Conservation (phyloP, 1,140 invertebrate species). For the Carcinoscorpius rotundicauda region DNA sequence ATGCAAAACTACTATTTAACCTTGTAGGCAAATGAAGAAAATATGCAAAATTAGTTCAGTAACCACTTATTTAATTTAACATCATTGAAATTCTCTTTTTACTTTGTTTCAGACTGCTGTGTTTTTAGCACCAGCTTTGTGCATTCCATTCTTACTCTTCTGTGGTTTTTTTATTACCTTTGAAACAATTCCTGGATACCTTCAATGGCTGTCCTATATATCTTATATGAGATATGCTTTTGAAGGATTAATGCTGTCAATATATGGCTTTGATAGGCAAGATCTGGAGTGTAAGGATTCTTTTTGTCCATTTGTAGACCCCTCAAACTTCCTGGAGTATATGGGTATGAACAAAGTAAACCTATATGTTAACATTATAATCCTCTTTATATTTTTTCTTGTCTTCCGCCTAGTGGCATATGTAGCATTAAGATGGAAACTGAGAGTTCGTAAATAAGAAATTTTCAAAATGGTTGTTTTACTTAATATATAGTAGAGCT, state of each 20-base stretch:
- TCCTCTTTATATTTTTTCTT: constrained; percentile 66
- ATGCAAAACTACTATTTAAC: too few species aligned
- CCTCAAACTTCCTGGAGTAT: constrained; percentile 68
- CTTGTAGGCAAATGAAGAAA: too few species aligned
- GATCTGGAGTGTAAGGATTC: constrained; percentile 59
- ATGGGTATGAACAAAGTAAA: constrained; percentile 64
- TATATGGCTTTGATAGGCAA: constrained; percentile 74
- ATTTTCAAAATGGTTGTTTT: too few species aligned
- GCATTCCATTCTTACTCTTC: constrained; percentile 77
- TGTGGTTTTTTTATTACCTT: constrained; percentile 86
- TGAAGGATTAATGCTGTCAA: constrained; percentile 75
- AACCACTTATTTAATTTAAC: too few species aligned
- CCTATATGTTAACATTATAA: constrained; percentile 65
- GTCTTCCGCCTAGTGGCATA: constrained; percentile 69
- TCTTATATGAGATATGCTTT: constrained; percentile 86
- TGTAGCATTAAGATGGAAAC: constrained; percentile 72
- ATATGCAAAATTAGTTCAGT: too few species aligned
- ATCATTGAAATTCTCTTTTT: constrained; percentile 29
- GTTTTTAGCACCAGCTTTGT: constrained; percentile 76
- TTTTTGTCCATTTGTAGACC: constrained; percentile 58
- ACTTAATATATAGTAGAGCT: too few species aligned
- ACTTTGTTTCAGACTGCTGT: constrained; percentile 63
- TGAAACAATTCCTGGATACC: constrained; percentile 73
- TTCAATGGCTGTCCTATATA: constrained; percentile 77
- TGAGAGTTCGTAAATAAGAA: constrained; percentile 27